Evolutionary conservation across 1,140 invertebrate genomes (phyloP).

Genomic region (Arctopsyche grandis): DNA sequence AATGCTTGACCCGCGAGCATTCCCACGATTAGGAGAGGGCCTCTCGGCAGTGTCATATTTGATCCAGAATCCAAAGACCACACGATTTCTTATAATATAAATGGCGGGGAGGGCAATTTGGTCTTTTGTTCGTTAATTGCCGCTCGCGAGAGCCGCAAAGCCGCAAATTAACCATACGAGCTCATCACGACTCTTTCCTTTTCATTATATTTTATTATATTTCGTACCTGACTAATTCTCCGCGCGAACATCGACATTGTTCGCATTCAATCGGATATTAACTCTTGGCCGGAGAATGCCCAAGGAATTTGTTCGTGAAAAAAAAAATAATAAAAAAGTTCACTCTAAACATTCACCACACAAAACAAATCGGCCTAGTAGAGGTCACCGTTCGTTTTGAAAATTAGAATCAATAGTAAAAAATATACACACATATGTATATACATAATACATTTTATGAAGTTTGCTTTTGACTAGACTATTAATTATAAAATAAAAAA

Average conservation of each 20-base stretch:
- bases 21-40: neutral
- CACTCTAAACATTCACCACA: too few relatives aligned
- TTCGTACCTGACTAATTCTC: too few relatives aligned
- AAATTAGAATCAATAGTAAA: too few relatives aligned
- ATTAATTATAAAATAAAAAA: too few relatives aligned
- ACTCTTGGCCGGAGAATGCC: neutral
- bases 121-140: slow-evolving; percentile 25
- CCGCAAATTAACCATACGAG: slow-evolving; percentile 23
- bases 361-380: too few relatives aligned
- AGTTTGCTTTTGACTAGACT: too few relatives aligned
- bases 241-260: neutral
- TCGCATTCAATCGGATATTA: slow-evolving; percentile 1
- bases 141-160: neutral
- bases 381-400: too few relatives aligned
- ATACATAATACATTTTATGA: too few relatives aligned
- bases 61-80: neutral
- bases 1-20: neutral
- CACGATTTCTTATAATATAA: neutral
- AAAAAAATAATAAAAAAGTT: too few relatives aligned
- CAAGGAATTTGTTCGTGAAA: neutral
- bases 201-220: neutral
- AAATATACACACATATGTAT: too few relatives aligned
- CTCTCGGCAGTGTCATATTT: neutral
- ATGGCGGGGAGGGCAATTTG: neutral
- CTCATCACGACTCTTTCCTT: slow-evolving; percentile 18